Conservation (phyloP, 2,888 invertebrate species). For the Trissonchulus latispiculum region DNA sequence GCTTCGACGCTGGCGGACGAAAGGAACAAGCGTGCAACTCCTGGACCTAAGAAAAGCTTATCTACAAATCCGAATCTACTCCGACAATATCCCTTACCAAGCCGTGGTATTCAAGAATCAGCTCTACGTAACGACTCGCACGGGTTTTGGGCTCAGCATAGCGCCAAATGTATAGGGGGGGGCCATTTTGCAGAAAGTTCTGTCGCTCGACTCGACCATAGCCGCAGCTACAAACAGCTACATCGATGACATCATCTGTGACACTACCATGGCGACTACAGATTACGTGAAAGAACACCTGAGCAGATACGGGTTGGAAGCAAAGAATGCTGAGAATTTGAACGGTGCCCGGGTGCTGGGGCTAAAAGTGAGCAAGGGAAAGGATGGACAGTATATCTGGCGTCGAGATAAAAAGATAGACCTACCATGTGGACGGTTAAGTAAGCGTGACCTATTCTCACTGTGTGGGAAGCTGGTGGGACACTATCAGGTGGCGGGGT, state of each 20-base stretch:
- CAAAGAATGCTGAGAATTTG: neutral
- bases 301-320: conserved; percentile 6
- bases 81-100: neutral
- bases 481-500: conserved; percentile 10
- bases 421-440: neutral
- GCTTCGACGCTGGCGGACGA: conserved; percentile 7
- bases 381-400: neutral
- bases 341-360: conserved; percentile 11
- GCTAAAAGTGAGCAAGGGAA: neutral
- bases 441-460: neutral
- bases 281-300: neutral
- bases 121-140: conserved; percentile 1
- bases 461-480: conserved; percentile 15
- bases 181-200: neutral
- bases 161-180: conserved; percentile 12
- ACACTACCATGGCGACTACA: neutral
- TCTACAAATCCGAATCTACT: conserved; percentile 11
- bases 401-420: neutral
- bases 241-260: conserved; percentile 12
- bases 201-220: neutral
- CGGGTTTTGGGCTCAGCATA: conserved; percentile 16
- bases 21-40: neutral
- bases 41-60: conserved; percentile 10
- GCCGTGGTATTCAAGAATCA: conserved; percentile 2
- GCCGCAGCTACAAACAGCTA: conserved; percentile 10